phyloP scores from a whole-genome alignment of 64 coral and sea anemone genomes.

The Dendrophyllia cribrosa region DNA sequence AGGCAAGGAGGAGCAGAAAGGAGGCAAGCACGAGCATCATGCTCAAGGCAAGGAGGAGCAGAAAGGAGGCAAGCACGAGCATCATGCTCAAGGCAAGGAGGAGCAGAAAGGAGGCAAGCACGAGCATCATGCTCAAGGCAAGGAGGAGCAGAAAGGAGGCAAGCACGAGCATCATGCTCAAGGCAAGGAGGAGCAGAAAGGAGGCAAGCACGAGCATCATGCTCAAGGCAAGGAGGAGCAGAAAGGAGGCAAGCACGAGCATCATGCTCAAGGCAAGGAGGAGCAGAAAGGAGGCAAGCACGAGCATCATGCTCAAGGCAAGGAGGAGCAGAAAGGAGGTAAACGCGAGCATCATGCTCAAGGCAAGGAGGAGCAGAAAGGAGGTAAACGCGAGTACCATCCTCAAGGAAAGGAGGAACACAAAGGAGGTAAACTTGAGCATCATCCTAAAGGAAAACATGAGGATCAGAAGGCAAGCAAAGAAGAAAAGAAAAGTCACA shows the following conservation, averaged over 20 bases:
- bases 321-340: not conserved
- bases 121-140: slow-evolving; percentile 22
- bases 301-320: slow-evolving; percentile 10
- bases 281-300: slow-evolving; percentile 34
- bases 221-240: slow-evolving; percentile 23
- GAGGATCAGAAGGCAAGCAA: not conserved
- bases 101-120: slow-evolving; percentile 16
- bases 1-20: not conserved
- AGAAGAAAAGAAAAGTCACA: slow-evolving; percentile 25
- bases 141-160: slow-evolving; percentile 40
- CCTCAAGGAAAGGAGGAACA: not conserved
- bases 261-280: slow-evolving; percentile 29
- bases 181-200: slow-evolving; percentile 30
- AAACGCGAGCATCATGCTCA: not conserved
- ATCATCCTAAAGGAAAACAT: not conserved
- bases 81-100: not conserved
- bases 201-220: slow-evolving; percentile 42
- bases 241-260: slow-evolving; percentile 42
- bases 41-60: not conserved
- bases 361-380: not conserved
- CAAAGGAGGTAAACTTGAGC: too few relatives aligned
- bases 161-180: slow-evolving; percentile 47
- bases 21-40: not conserved
- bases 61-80: too few relatives aligned
- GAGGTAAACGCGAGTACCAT: not conserved